Base-by-base conservation (phyloP, 2,888 invertebrate genomes). In the Seira musarum region DNA sequence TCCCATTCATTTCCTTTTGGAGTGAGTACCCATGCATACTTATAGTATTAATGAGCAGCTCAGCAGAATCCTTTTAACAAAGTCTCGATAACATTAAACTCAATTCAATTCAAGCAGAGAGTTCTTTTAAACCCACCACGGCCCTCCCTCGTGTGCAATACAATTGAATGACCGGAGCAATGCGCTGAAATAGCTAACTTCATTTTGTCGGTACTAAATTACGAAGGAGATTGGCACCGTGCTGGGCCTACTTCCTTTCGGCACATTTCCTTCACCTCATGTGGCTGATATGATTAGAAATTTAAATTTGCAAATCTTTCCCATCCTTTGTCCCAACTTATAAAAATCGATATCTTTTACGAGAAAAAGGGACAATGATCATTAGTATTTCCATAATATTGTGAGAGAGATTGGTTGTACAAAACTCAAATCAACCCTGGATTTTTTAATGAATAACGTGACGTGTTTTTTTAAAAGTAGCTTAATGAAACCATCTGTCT, bases 21-120 rank as follows among this genome's bases (percentile, higher is more conserved):
- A 60, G 60, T 21, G 22, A 60, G 60, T 21, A 60, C 21, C 60
- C 60, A 60, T 60, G 60, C 60, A 60, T 60, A 60, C 10, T n/a
- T 60, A 8, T 5, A 60, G 21, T 60, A 60, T 60, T 60, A 60
- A 60, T 60, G 60, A 60, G 60, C 15, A 60, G 21, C 60, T 60
- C 60, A 21, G 22, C 60, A 60, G 49, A 3, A 49, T 49, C 49
- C 49, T 49, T n/a, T n/a, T n/a, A 30, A 30, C 30, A 2, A 8
- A 30, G 30, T 8, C 30, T 8, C 15, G 49, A 49, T 15, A n/a
- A 49, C 49, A 49, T 3, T 49, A 3, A 49, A 49, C 17, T 49
- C 49, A 13, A 3, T n/a, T 8, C 17, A n/a, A 3, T 13, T 2
- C 49, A 13, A 13, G 49, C 15, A 13, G 49, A n/a, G n/a, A 30